Conservation (phyloP, 2,797 vertebrate species). For the Phylloscopus collybita region DNA sequence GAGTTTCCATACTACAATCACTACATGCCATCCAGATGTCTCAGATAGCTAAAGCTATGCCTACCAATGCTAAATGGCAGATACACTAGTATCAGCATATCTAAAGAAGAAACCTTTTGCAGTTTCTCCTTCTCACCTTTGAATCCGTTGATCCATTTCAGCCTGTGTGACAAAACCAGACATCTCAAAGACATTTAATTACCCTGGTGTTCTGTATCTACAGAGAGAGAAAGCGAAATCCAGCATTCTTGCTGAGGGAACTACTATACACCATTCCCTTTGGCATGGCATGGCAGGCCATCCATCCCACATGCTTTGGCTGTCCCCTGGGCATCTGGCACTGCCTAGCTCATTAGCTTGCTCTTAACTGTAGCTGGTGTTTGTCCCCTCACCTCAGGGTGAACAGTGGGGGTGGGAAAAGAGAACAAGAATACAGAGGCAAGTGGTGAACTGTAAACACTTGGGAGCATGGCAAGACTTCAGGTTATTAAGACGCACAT, state of each 20-base stretch:
- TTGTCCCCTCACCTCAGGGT: background rate
- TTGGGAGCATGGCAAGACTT: background rate
- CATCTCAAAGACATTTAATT: background rate
- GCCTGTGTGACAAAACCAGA: background rate
- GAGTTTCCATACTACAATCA: background rate
- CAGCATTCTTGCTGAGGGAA: background rate
- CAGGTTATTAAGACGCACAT: background rate
- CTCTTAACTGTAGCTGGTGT: background rate
- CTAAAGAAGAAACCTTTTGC: background rate
- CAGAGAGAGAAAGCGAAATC: background rate
- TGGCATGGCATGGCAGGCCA: accelerated
- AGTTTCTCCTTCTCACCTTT: background rate
- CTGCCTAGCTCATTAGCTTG: background rate
- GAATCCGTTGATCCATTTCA: background rate
- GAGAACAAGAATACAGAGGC: background rate
- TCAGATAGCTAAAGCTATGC: background rate
- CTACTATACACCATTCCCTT: background rate
- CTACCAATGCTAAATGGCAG: background rate
- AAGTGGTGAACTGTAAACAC: background rate
- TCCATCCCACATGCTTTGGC: accelerated
- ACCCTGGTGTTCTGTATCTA: background rate
- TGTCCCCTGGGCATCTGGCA: accelerated
- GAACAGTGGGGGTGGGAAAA: background rate
- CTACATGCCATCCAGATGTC: background rate
- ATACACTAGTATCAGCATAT: background rate